Evolutionary conservation across 53 echinoderm and acorn worm species (phyloP), one percentile per base, ranked within the genome.

Genomic region (Paelopatides confundens): DNA sequence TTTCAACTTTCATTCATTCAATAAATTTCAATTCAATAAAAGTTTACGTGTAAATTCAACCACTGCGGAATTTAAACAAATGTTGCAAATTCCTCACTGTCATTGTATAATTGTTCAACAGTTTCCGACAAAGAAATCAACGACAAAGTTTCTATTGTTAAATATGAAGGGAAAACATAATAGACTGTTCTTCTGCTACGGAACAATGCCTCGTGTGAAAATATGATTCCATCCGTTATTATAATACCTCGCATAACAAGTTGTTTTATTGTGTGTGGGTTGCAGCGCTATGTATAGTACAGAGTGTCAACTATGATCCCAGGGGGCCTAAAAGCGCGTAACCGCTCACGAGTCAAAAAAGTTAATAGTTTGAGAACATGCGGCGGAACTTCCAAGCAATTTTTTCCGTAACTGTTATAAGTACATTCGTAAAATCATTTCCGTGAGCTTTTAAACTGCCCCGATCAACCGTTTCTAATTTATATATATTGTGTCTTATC

Each of bases 321-420:
- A 21, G 74, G 74, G 74, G 74, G 21, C 74, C 28, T 38, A 33
- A 27, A 46, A 46, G 40, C 38, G 33, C 43, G 28, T 24, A 74
- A 74, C 74, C 74, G 74, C 74, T 74, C 28, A 14, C 15, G 28
- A 74, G 21, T 37, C n/a, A 37, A 74, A 23, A 21, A 74, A 58
- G 21, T 74, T 74, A 74, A 74, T 39, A 40, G 40, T 23, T 37
- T 21, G 21, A 74, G 40, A 74, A 74, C 40, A 74, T 74, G 74
- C 74, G 46, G 40, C 46, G n/a, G 11, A 6, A 17, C 12, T 10
- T 58, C 58, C 6, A 6, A 58, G 21, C 58, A 58, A 23, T 21
- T 58, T 58, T n/a, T 18, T 21, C 21, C 24, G 5, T 23, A 58
- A 21, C 15, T 23, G n/a, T 58, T 58, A 6, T 58, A 21, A 58